These are phyloP conservation scores for Coelogynopora nodosa DNA, from an alignment of 2,888 invertebrate species.

Conservation along the genomic window DNA sequence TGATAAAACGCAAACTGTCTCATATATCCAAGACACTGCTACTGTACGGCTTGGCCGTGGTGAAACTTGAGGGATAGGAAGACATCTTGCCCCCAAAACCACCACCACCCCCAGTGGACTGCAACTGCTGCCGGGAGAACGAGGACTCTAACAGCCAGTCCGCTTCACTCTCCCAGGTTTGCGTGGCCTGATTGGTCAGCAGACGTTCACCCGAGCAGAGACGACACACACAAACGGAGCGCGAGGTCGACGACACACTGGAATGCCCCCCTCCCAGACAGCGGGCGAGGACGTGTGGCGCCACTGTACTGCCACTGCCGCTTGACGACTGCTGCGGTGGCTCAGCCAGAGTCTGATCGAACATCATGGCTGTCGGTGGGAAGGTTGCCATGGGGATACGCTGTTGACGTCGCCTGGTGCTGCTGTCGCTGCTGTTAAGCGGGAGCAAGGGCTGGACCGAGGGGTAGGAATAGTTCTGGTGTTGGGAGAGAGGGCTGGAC, in stretches of 20 bases:
- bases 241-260: neutral
- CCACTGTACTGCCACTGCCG: neutral
- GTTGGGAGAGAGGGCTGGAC: neutral
- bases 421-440: neutral
- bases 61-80: conserved; percentile 12
- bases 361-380: neutral
- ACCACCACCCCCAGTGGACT: no score
- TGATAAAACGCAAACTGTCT: no score
- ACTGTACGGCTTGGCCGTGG: neutral
- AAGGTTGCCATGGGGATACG: neutral
- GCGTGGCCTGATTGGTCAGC: neutral
- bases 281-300: neutral
- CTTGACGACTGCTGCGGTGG: neutral
- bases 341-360: neutral
- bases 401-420: neutral
- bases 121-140: neutral
- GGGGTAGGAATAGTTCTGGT: neutral
- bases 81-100: no score
- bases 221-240: neutral
- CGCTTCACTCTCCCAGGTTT: neutral
- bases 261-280: neutral
- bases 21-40: conserved; percentile 19
- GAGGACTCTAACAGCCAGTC: neutral
- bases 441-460: neutral
- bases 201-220: neutral